Conservation (phyloP, 2,797 vertebrate species). For the Phyllotis vaccarum region DNA sequence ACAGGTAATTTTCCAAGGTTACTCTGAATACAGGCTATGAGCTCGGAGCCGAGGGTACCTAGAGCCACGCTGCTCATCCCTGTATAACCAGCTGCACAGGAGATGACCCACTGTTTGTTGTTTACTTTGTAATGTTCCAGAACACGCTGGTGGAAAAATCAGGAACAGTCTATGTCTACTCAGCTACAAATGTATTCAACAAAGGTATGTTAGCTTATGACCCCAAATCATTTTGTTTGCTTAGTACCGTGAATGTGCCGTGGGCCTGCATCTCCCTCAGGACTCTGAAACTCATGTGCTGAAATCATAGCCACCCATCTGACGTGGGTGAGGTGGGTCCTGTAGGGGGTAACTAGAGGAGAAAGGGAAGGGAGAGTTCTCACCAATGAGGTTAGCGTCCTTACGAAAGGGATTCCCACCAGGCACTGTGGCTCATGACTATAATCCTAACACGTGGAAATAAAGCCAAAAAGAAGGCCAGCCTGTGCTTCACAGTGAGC, state of each 20-base stretch:
- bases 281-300: neutral
- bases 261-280: neutral
- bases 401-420: neutral
- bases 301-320: neutral
- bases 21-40: neutral
- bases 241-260: neutral
- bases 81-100: neutral
- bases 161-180: neutral
- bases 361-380: neutral
- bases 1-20: neutral
- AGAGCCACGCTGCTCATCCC: neutral
- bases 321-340: neutral
- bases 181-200: constrained; percentile 12
- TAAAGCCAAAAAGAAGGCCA: neutral
- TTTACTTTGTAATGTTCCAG: neutral
- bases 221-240: constrained; percentile 18
- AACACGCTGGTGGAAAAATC: neutral
- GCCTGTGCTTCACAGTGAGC: neutral
- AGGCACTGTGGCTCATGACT: neutral
- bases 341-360: neutral
- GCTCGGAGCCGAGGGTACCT: neutral
- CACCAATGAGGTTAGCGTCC: neutral
- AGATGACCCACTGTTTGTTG: neutral
- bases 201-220: constrained; percentile 5
- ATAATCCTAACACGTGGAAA: neutral